A percentile compares a stretch with the other conserved stretches of the same genome.
phyloP scores from a whole-genome alignment of 2,888 invertebrate genomes.

The Drosophila mettleri region DNA sequence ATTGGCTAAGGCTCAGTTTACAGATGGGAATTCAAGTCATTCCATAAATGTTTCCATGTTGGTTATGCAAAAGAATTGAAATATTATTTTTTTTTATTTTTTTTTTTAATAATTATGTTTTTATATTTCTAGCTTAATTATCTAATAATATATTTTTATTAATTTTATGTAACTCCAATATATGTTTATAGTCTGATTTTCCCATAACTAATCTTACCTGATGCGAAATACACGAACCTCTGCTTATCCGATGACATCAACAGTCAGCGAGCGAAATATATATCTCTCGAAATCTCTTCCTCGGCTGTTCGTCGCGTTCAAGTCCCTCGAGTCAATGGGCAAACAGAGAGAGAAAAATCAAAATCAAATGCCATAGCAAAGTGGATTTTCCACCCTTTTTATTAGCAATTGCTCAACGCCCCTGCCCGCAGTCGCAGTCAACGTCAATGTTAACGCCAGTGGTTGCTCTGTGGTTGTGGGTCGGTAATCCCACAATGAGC shows the following conservation, averaged over 20 bases:
- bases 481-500: slow-evolving; percentile 82
- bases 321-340: slow-evolving; percentile 53
- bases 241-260: slow-evolving; percentile 73
- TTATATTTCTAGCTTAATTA: background rate
- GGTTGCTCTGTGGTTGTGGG: slow-evolving; percentile 44
- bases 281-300: slow-evolving; percentile 38
- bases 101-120: background rate
- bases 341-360: slow-evolving; percentile 69
- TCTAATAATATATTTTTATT: background rate
- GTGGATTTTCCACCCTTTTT: slow-evolving; percentile 83
- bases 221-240: slow-evolving; percentile 4
- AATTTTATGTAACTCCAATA: too few species aligned
- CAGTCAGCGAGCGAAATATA: slow-evolving; percentile 58
- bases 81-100: background rate
- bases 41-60: background rate
- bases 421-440: slow-evolving; percentile 29
- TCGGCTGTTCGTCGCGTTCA: slow-evolving; percentile 20
- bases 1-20: slow-evolving; percentile 12
- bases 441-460: slow-evolving; percentile 32
- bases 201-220: slow-evolving; percentile 16
- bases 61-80: background rate
- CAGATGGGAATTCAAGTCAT: background rate
- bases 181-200: background rate
- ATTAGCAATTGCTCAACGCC: slow-evolving; percentile 73
- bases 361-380: slow-evolving; percentile 83